phyloP scores from a whole-genome alignment of 2,888 invertebrate species.

The Stenchaetothrips biformis region DNA sequence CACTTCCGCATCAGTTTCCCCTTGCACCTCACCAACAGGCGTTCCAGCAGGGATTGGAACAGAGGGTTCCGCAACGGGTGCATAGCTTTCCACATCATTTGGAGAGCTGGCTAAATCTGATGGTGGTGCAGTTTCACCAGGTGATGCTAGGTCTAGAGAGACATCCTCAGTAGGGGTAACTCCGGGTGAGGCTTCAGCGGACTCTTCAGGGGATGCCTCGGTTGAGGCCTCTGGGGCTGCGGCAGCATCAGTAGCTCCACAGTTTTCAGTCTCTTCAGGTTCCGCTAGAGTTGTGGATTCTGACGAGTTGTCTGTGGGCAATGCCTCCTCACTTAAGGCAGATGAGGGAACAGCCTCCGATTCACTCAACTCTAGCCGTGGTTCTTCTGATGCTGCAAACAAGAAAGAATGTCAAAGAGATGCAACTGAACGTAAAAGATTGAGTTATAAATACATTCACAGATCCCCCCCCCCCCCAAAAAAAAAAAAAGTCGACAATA shows the following conservation, averaged over 20 bases:
- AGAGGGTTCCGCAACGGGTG: too few species aligned
- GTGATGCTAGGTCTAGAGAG: constrained; percentile 31
- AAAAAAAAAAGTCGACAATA: too few species aligned
- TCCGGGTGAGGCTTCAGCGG: constrained; percentile 33
- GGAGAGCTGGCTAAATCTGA: background rate
- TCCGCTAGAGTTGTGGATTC: background rate
- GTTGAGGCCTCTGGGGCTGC: background rate
- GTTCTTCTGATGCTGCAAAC: background rate
- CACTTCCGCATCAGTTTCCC: constrained; percentile 27
- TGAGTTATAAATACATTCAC: background rate
- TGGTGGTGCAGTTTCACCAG: constrained; percentile 18
- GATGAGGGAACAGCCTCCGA: background rate
- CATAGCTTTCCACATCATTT: background rate
- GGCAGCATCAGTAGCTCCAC: background rate
- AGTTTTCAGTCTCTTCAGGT: background rate
- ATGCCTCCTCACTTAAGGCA: background rate
- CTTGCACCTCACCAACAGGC: too few species aligned
- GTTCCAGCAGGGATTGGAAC: too few species aligned
- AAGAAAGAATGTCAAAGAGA: background rate
- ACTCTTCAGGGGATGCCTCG: background rate
- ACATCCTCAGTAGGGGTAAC: constrained; percentile 33
- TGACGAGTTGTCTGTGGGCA: background rate
- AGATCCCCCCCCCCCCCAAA: too few species aligned
- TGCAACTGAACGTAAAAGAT: background rate
- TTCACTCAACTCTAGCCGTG: background rate